Conservation (phyloP, 2,888 invertebrate species). For the Agrotis exclamationis region DNA sequence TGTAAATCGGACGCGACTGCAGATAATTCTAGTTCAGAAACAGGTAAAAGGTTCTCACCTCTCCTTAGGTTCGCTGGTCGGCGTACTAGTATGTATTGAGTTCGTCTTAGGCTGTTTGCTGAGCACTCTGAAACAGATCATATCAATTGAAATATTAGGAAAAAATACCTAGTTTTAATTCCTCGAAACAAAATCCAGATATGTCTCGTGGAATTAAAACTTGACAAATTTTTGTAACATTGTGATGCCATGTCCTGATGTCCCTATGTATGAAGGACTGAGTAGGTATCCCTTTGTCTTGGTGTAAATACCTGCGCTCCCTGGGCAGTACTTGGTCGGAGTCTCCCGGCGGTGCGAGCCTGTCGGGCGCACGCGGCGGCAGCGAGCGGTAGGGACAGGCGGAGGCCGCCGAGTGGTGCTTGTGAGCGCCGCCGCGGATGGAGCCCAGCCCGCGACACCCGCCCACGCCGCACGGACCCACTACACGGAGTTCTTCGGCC, state of each 20-base stretch:
- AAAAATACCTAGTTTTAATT: too few species aligned
- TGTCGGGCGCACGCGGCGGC: conserved; percentile 74
- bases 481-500: conserved; percentile 91
- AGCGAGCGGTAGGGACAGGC: conserved; percentile 93
- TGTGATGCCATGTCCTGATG: too few species aligned
- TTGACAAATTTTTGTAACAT: too few species aligned
- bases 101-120: conserved; percentile 74
- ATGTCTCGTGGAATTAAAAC: too few species aligned
- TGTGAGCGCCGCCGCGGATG: conserved; percentile 94
- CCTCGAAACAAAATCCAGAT: too few species aligned
- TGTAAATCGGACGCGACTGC: too few species aligned
- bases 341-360: conserved; percentile 65
- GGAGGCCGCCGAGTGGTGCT: conserved; percentile 93
- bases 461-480: conserved; percentile 94
- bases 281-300: background rate
- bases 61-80: conserved; percentile 80
- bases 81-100: conserved; percentile 76
- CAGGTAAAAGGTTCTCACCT: conserved; percentile 67
- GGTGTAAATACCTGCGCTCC: conserved; percentile 84
- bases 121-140: conserved; percentile 71
- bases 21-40: too few species aligned
- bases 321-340: conserved; percentile 85
- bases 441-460: conserved; percentile 98
- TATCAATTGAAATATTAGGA: background rate
- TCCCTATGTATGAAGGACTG: too few species aligned